Percentiles rank a stretch among this genome's conserved stretches.
These are phyloP conservation scores for Pocillopora verrucosa DNA, from an alignment of 64 coral and sea anemone genomes.

Conservation along the genomic window DNA sequence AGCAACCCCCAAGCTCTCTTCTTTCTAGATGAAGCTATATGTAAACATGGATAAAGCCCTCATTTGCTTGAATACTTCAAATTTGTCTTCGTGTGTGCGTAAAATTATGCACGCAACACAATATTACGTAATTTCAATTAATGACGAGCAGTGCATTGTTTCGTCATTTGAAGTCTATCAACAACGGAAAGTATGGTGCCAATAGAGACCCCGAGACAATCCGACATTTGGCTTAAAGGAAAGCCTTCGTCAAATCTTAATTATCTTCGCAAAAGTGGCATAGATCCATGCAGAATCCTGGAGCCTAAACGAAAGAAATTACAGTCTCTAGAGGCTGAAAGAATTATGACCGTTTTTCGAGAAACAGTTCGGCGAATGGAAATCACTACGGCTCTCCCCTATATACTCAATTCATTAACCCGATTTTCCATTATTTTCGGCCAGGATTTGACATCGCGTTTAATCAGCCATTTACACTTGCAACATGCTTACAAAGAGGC, in stretches of 20 bases:
- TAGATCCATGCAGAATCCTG: constrained; percentile 62
- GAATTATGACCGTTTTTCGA: constrained; percentile 74
- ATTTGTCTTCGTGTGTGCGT: not conserved
- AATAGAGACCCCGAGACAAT: constrained; percentile 2
- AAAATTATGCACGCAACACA: not conserved
- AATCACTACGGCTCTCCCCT: constrained; percentile 47
- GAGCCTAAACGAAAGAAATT: constrained; percentile 69
- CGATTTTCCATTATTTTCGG: constrained; percentile 75
- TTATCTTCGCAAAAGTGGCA: not conserved
- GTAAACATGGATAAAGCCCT: too few species aligned
- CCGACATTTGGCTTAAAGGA: not conserved
- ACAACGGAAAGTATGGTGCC: constrained; percentile 23
- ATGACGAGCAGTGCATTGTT: not conserved
- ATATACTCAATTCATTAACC: constrained; percentile 28
- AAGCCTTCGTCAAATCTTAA: not conserved
- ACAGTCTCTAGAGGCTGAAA: constrained; percentile 59
- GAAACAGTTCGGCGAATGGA: constrained; percentile 57
- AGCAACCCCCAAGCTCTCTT: too few species aligned
- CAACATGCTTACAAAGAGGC: constrained; percentile 31
- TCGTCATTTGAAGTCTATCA: not conserved
- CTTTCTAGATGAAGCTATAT: too few species aligned
- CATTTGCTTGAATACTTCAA: too few species aligned
- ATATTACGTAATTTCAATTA: not conserved
- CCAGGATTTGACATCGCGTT: constrained; percentile 27
- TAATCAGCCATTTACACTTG: constrained; percentile 31